Conservation (phyloP, 1,140 invertebrate genomes). For the Drosophila pachea region DNA sequence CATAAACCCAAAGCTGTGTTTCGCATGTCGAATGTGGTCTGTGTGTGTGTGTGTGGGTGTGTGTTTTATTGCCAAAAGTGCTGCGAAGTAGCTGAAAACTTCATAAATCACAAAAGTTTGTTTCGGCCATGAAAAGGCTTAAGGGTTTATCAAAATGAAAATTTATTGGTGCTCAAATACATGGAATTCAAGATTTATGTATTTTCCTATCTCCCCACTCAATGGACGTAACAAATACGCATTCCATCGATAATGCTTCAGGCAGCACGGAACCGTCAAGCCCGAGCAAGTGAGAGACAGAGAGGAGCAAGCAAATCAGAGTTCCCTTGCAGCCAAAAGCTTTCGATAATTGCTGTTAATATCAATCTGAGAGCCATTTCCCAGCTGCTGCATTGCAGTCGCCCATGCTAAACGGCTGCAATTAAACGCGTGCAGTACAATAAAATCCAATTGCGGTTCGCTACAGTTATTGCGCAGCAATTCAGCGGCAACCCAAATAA, state of each 20-base stretch:
- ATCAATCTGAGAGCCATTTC: conserved; percentile 30
- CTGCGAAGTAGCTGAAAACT: conserved; percentile 61
- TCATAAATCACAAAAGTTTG: conserved; percentile 77
- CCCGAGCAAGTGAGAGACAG: too few species aligned
- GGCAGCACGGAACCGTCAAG: conserved; percentile 7
- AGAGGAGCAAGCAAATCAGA: not conserved
- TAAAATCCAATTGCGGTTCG: conserved; percentile 24
- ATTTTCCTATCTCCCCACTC: conserved; percentile 27
- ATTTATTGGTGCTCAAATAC: conserved; percentile 69
- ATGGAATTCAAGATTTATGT: conserved; percentile 72
- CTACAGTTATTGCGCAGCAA: conserved; percentile 9
- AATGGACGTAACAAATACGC: not conserved
- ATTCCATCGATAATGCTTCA: conserved; percentile 9
- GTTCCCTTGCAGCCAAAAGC: conserved; percentile 1
- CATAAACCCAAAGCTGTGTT: conserved; percentile 54
- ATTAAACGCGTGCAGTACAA: conserved; percentile 27
- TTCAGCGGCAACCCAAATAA: not conserved
- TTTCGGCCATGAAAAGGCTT: conserved; percentile 74
- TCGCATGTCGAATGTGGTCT: conserved; percentile 54
- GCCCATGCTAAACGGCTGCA: conserved; percentile 11
- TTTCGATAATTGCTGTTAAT: conserved; percentile 37
- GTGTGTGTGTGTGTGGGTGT: too few species aligned
- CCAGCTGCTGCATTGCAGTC: conserved; percentile 22
- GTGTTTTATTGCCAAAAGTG: conserved; percentile 70
- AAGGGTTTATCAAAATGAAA: conserved; percentile 77